These are phyloP conservation scores for Cyclargus thomasi DNA, from an alignment of 1,140 invertebrate species.

Conservation along the genomic window DNA sequence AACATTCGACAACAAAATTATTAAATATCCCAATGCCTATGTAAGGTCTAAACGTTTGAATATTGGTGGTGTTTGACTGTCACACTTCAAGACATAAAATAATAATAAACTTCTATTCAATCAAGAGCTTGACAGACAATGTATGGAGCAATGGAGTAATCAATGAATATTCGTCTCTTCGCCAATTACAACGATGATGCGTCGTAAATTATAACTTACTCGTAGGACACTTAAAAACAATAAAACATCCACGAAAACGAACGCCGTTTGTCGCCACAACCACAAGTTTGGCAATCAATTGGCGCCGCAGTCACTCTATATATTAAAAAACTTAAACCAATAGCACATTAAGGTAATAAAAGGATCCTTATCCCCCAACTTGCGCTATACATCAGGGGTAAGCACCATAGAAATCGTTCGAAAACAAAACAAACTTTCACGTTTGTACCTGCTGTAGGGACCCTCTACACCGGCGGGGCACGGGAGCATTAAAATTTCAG, in stretches of 20 bases:
- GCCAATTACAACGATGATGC: too few relatives aligned
- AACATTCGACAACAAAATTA: too few relatives aligned
- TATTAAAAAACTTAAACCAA: slow-evolving; percentile 32
- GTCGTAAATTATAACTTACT: not conserved
- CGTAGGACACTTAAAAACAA: not conserved
- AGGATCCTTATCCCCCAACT: slow-evolving; percentile 31
- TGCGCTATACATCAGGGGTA: slow-evolving; percentile 32
- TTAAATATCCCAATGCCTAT: too few relatives aligned
- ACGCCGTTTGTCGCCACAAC: not conserved
- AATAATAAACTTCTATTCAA: too few relatives aligned
- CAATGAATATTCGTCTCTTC: too few relatives aligned
- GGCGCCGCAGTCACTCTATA: slow-evolving; percentile 21
- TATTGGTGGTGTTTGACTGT: too few relatives aligned
- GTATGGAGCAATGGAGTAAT: too few relatives aligned
- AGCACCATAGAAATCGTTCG: slow-evolving; percentile 33
- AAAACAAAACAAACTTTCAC: slow-evolving; percentile 29
- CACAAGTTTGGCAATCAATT: slow-evolving; percentile 8
- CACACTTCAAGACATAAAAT: too few relatives aligned
- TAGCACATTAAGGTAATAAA: slow-evolving; percentile 30
- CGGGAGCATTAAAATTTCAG: not conserved
- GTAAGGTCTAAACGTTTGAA: too few relatives aligned
- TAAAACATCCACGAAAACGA: not conserved
- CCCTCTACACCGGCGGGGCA: not conserved
- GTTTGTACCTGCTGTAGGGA: slow-evolving; percentile 3
- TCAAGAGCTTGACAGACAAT: too few relatives aligned